Conservation (phyloP, 2,797 vertebrate species). For the Gymnoscopelus microlampas region DNA sequence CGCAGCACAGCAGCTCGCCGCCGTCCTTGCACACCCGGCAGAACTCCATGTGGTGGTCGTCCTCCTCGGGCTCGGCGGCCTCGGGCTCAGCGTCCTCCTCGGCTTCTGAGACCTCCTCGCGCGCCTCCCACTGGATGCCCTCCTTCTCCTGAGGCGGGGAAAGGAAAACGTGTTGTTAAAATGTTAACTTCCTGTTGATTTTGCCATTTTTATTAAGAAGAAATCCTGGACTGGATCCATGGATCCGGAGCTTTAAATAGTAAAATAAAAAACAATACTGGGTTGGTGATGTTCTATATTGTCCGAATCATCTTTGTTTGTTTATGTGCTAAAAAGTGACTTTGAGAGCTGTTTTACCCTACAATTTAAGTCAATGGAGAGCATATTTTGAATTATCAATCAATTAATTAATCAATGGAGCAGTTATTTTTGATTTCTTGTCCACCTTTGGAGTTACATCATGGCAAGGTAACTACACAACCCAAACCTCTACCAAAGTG, state of each 20-base stretch:
- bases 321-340: too few relatives aligned
- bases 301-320: too few relatives aligned
- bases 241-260: neutral
- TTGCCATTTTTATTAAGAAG: neutral
- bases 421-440: too few relatives aligned
- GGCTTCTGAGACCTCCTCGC: conserved; percentile 91
- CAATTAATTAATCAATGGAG: too few relatives aligned
- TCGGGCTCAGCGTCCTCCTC: conserved; percentile 83
- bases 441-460: too few relatives aligned
- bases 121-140: conserved; percentile 97
- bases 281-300: too few relatives aligned
- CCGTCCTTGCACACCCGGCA: conserved; percentile 97
- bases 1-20: conserved; percentile 96
- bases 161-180: neutral
- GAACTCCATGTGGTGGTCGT: conserved; percentile 99
- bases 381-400: too few relatives aligned
- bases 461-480: too few relatives aligned
- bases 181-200: neutral
- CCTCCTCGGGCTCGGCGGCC: conserved; percentile 86
- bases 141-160: conserved; percentile 89
- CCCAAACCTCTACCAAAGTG: too few relatives aligned
- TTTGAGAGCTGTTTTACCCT: too few relatives aligned
- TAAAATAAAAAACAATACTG: too few relatives aligned
- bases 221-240: neutral
- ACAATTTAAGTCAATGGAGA: too few relatives aligned